Conservation (phyloP, 2,888 invertebrate species). For the Ornithoptera priamus region DNA sequence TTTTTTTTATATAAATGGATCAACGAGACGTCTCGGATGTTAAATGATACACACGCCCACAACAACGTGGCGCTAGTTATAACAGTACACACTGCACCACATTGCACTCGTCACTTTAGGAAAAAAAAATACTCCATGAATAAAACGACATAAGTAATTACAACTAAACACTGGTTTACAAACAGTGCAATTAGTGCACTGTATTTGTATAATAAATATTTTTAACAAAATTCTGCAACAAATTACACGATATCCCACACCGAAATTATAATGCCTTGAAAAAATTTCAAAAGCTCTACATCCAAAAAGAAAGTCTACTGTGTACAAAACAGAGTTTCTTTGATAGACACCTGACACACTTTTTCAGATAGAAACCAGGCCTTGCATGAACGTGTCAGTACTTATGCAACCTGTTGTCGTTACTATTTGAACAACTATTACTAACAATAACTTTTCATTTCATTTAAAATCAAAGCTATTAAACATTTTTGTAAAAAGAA, state of each 20-base stretch:
- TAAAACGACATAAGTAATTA: not conserved
- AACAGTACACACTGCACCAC: too few relatives aligned
- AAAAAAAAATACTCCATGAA: not conserved
- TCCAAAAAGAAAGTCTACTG: slow-evolving; percentile 12
- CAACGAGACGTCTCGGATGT: too few relatives aligned
- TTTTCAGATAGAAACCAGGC: slow-evolving; percentile 22
- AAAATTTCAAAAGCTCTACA: slow-evolving; percentile 20
- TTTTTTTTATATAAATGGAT: not conserved
- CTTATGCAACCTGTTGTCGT: slow-evolving; percentile 10
- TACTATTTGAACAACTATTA: not conserved
- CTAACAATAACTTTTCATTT: not conserved
- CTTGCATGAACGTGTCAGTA: slow-evolving; percentile 1
- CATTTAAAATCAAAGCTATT: not conserved
- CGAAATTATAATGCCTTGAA: not conserved
- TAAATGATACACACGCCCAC: too few relatives aligned
- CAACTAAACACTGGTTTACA: not conserved
- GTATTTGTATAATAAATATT: not conserved
- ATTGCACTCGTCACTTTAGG: too few relatives aligned
- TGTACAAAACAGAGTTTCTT: slow-evolving; percentile 17
- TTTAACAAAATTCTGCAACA: not conserved
- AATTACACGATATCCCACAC: not conserved
- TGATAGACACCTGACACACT: slow-evolving; percentile 27
- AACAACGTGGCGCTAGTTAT: too few relatives aligned
- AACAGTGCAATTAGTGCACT: not conserved
- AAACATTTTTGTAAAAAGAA: not conserved